Evolutionary conservation across 2,797 vertebrate species (phyloP).

Genomic region (Nasua narica): DNA sequence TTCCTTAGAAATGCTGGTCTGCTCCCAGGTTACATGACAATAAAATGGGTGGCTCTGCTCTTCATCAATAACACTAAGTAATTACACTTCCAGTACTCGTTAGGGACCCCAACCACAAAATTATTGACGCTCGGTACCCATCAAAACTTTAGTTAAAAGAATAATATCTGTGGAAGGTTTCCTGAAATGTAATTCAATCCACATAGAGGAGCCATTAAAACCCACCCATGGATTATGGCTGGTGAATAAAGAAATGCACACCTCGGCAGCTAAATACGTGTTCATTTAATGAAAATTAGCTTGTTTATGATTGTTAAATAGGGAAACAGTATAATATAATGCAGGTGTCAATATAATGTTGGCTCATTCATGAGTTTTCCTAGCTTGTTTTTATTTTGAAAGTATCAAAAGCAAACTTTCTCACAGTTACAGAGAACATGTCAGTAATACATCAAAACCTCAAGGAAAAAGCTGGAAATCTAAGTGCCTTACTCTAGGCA

Average conservation of each 20-base stretch:
- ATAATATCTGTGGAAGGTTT: background rate
- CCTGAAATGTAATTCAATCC: background rate
- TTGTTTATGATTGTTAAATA: background rate
- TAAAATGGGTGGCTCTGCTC: background rate
- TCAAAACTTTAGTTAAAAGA: background rate
- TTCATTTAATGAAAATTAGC: background rate
- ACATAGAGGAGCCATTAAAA: background rate
- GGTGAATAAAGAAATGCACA: background rate
- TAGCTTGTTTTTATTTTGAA: background rate
- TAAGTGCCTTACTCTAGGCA: background rate
- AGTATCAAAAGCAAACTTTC: background rate
- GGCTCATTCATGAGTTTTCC: background rate
- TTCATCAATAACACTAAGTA: conserved; percentile 25
- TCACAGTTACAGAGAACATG: background rate
- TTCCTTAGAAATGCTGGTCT: background rate
- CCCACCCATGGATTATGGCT: background rate
- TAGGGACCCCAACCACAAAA: background rate
- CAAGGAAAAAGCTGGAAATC: background rate
- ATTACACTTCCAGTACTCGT: background rate
- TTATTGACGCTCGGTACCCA: background rate
- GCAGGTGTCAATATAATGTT: background rate
- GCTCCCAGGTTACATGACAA: background rate
- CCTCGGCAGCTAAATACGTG: background rate
- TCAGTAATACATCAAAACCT: background rate
- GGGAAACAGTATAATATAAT: background rate